Percentiles rank a stretch among this genome's conserved stretches.
These are phyloP conservation scores for Parnassius glacialis DNA, from an alignment of 2,888 invertebrate species.

Conservation along the genomic window DNA sequence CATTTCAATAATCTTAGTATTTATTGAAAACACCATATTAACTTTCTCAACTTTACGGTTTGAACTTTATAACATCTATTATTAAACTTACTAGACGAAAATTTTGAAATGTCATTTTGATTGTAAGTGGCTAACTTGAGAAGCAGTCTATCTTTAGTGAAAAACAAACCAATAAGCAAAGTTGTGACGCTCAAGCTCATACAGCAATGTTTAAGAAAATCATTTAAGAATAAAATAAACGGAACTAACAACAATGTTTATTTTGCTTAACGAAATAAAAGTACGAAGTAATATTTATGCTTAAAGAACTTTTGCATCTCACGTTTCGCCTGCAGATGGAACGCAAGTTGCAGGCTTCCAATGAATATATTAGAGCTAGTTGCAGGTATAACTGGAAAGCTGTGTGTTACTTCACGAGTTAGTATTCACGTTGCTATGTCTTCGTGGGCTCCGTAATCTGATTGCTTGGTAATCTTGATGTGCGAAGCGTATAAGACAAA, in stretches of 20 bases:
- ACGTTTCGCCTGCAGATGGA: conserved; percentile 45
- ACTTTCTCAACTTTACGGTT: too few relatives aligned
- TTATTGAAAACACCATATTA: too few relatives aligned
- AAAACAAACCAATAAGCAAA: conserved; percentile 10
- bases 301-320: conserved; percentile 47
- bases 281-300: conserved; percentile 39
- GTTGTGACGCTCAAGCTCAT: not conserved
- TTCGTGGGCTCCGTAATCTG: conserved; percentile 41
- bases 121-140: too few relatives aligned
- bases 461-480: conserved; percentile 30
- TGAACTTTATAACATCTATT: too few relatives aligned
- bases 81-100: too few relatives aligned
- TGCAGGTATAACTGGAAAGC: conserved; percentile 43
- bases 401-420: conserved; percentile 49
- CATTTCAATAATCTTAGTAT: too few relatives aligned
- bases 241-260: conserved; percentile 1
- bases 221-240: conserved; percentile 11
- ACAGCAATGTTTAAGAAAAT: not conserved
- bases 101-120: too few relatives aligned
- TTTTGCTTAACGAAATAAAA: conserved; percentile 15
- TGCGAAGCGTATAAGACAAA: conserved; percentile 10
- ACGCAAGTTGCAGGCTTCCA: conserved; percentile 55
- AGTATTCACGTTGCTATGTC: conserved; percentile 55
- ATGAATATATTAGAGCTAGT: conserved; percentile 65
- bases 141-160: not conserved